Conservation (phyloP, 2,797 vertebrate species). For the Allobates femoralis region DNA sequence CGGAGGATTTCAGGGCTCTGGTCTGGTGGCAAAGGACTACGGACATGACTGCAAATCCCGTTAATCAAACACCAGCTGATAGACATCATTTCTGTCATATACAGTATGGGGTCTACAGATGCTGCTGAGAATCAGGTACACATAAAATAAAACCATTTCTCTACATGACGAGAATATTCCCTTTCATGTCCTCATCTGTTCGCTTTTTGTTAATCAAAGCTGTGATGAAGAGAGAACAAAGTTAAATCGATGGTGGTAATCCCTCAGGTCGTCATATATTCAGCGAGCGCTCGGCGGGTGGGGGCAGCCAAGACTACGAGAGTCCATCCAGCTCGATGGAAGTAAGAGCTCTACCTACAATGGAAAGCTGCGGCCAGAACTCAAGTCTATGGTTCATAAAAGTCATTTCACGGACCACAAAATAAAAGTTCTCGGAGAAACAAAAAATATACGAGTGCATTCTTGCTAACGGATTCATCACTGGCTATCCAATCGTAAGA, state of each 20-base stretch:
- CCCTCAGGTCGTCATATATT: not conserved
- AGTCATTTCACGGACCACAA: no score
- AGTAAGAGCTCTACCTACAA: not conserved
- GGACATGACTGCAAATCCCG: no score
- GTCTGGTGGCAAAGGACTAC: no score
- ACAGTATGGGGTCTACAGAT: not conserved
- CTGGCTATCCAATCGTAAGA: no score
- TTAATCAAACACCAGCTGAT: no score
- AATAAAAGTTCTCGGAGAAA: no score
- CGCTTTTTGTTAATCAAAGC: constrained; percentile 1
- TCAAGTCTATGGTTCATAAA: not conserved
- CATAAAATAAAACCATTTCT: not conserved
- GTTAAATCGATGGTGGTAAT: not conserved
- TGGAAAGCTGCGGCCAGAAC: not conserved
- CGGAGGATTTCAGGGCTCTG: no score
- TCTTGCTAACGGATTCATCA: no score
- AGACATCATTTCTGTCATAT: not conserved
- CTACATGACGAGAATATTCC: not conserved
- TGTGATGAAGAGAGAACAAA: not conserved
- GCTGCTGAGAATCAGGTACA: not conserved
- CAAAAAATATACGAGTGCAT: no score
- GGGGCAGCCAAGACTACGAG: not conserved
- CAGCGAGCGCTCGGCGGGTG: not conserved
- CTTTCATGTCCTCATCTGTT: constrained; percentile 14
- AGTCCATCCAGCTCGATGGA: not conserved